A percentile compares a stretch with the other conserved stretches of the same genome.
Evolutionary conservation across 1,140 invertebrate species (phyloP).

Genomic region (Arctopsyche grandis): DNA sequence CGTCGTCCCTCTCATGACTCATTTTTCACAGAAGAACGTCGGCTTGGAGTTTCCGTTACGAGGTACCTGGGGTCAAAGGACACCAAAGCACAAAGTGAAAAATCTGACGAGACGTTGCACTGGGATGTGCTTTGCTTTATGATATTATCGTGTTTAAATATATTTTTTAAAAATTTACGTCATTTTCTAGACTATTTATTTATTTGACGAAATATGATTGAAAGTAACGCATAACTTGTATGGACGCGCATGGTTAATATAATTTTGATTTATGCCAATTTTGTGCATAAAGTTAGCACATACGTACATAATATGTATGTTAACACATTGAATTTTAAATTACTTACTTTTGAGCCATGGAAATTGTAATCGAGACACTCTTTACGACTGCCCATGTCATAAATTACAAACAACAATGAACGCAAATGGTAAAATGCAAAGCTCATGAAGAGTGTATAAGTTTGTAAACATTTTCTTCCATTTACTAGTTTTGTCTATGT

Average conservation of each 20-base stretch:
- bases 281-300: conserved; percentile 28
- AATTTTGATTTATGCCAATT: conserved; percentile 23
- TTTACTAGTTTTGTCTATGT: no score
- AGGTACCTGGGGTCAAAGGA: not conserved
- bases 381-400: conserved; percentile 23
- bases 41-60: not conserved
- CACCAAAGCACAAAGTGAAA: no score
- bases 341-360: not conserved
- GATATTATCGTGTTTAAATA: no score
- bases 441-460: not conserved
- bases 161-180: no score
- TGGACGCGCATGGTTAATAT: not conserved
- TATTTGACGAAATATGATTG: no score
- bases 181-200: no score
- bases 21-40: conserved; percentile 16
- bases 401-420: conserved; percentile 28
- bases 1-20: conserved; percentile 10
- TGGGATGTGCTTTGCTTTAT: no score
- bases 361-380: conserved; percentile 28
- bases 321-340: conserved; percentile 19
- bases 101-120: no score
- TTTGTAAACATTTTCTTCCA: not conserved
- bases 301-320: no score
- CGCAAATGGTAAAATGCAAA: conserved; percentile 25
- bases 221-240: not conserved